A percentile compares a stretch with the other conserved stretches of the same genome.
Conservation (phyloP, 1,140 invertebrate species). For the Phthorimaea operculella region DNA sequence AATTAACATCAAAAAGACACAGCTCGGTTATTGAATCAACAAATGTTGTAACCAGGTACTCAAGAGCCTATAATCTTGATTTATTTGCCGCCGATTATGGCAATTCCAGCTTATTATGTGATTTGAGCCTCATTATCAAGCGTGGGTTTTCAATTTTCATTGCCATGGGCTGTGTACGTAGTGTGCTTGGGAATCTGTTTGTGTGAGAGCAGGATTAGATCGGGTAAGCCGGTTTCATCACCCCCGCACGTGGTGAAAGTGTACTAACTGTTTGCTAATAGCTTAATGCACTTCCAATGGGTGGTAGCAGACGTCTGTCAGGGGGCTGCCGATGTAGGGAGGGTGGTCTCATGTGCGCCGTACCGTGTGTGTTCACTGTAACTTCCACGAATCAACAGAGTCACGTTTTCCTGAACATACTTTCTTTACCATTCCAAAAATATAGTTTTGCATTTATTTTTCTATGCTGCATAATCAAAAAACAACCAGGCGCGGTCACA, state of each 20-base stretch:
- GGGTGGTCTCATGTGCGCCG: neutral
- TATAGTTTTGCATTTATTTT: no score
- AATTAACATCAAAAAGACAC: neutral
- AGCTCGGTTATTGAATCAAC: neutral
- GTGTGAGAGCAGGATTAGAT: neutral
- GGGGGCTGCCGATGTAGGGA: conserved; percentile 11
- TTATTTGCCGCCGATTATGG: conserved; percentile 16
- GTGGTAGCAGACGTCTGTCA: conserved; percentile 14
- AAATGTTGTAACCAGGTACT: conserved; percentile 2
- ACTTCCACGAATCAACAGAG: no score
- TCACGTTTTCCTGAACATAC: no score
- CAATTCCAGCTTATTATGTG: conserved; percentile 19
- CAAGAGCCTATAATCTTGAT: conserved; percentile 14
- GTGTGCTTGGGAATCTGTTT: neutral
- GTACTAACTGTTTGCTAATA: conserved; percentile 33
- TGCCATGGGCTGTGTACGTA: conserved; percentile 8
- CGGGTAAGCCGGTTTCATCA: neutral
- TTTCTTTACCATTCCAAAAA: no score
- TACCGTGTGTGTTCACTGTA: neutral
- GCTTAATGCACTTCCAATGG: conserved; percentile 51
- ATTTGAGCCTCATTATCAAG: conserved; percentile 13
- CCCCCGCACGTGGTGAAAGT: neutral
- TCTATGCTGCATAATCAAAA: no score
- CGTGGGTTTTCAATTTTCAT: conserved; percentile 21
- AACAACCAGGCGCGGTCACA: no score